Evolutionary conservation across 2,888 invertebrate species (phyloP), one percentile per base, ranked within the genome.

Genomic region (Criorhina ranunculi): DNA sequence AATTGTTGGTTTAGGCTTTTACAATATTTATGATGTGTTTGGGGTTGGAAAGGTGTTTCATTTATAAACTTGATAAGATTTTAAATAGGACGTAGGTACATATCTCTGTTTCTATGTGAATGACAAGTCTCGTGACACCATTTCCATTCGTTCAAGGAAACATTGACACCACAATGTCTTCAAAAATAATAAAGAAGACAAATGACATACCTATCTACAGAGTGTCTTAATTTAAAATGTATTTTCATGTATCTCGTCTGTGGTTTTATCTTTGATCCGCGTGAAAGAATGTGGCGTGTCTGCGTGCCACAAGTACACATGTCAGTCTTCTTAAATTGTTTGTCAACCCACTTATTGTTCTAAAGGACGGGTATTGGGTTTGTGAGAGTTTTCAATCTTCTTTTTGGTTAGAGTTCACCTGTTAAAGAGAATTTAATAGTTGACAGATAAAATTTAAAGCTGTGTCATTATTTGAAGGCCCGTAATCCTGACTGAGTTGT

Each of bases 271-370:
- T 64, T 49, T 24, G 49, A 49, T 49, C 12, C 24, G 19, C 33
- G 44, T 31, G 31, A 35, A 69, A 33, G 29, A 19, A 69, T 44
- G 42, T 11, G 57, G 33, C 57, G 44, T 44, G 55, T 57, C 57
- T 57, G 44, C 57, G 15, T 57, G 55, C 44, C 24, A 24, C 69
- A 57, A 46, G 55, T 62, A 62, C 44, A 62, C 46, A 62, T 46
- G 69, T 46, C 69, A 69, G 44, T 69, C 69, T 57, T 69, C 57
- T 8, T 44, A 44, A 46, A 69, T 57, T 40, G 42, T 37, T 12
- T 29, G 24, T 24, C 24, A 24, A 24, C 24, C 24, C 24, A 24
- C 24, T 24, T 24, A 24, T 24, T 24, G 24, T 1, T 24, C 4
- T 24, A 3, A 24, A 24, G 24, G 24, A 24, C 24, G 24, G 2